Base-by-base conservation (phyloP, 2,113 vertebrate genomes). In the Urocitellus parryii region DNA sequence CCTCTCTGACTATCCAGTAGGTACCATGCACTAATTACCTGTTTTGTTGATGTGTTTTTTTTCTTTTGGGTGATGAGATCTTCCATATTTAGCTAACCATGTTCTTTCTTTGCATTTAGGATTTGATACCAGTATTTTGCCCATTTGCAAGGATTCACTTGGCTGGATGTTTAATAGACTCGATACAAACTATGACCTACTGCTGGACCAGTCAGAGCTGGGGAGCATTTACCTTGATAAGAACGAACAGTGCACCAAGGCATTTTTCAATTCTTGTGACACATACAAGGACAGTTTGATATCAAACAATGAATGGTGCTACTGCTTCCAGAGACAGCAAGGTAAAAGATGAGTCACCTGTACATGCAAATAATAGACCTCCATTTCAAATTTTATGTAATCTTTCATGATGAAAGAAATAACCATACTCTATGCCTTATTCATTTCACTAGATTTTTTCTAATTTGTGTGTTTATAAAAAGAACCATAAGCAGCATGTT, bases 111-210 rank as follows among this genome's bases (percentile, higher is more conserved):
- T 97, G 0, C 25, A 22, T 97, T 80, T 97, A 99, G 99, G 99
- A 97, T 99, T 99, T 94, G 99, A 99, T 96, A 99, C 99, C 25
- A 99, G 99, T 90, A 99, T 99, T 95, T 98, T 99, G 61, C 99
- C 99, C 37, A 98, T 99, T 97, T 99, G 99, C 96, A 99, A 99
- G 97, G 99, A 99, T 94, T 99, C 99, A 45, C 99, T 99, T 73
- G 99, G 99, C 25, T 99, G 99, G 99, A 99, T 99, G 99, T 99
- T 99, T 98, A 99, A 99, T 74, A 99, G 99, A 91, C 98, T 99
- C 29, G 99, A 99, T 96, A 99, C 99, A 0, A 99, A 99, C 98
- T 99, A 99, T 91, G 99, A 99, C 97, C 98, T 99, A 45, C 98
- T 99, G 83, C 97, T 99, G 97, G 99, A 99, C 98, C 99, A 99